phyloP scores from a whole-genome alignment of 53 echinoderm and acorn worm species.

The Actinopyga echinites region DNA sequence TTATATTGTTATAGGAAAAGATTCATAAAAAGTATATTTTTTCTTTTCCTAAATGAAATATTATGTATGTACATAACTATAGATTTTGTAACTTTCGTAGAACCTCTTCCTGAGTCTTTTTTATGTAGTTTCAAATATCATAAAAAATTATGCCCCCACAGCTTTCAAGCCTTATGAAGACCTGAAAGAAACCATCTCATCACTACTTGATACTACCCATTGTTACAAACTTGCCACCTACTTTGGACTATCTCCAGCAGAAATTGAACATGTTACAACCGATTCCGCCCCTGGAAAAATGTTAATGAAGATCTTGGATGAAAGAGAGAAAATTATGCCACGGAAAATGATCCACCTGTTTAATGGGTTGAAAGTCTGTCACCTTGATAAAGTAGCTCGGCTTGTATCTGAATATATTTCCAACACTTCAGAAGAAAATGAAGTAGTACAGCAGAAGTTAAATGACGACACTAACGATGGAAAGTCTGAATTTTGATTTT shows the following conservation, averaged over 20 bases:
- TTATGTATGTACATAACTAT: too few species aligned
- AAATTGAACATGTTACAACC: not conserved
- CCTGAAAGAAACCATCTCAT: not conserved
- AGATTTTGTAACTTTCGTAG: too few species aligned
- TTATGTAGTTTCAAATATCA: too few species aligned
- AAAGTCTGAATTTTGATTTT: too few species aligned
- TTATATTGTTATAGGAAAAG: too few species aligned
- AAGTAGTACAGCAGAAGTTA: too few species aligned
- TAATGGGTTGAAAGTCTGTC: slow-evolving; percentile 8
- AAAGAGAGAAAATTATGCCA: slow-evolving; percentile 22
- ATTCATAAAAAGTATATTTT: too few species aligned
- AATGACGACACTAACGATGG: too few species aligned
- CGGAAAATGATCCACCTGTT: slow-evolving; percentile 12
- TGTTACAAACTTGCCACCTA: not conserved
- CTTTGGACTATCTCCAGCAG: not conserved
- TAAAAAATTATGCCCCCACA: too few species aligned
- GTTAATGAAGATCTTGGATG: slow-evolving; percentile 3
- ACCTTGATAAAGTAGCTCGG: slow-evolving; percentile 5
- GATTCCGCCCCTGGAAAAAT: not conserved
- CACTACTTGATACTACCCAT: not conserved
- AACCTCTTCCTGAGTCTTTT: too few species aligned
- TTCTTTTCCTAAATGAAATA: too few species aligned
- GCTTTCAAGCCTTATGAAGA: not conserved
- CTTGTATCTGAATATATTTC: not conserved
- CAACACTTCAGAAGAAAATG: too few species aligned